Base-by-base conservation (phyloP, 2,113 vertebrate genomes). In the Drymodes brunneopygia region DNA sequence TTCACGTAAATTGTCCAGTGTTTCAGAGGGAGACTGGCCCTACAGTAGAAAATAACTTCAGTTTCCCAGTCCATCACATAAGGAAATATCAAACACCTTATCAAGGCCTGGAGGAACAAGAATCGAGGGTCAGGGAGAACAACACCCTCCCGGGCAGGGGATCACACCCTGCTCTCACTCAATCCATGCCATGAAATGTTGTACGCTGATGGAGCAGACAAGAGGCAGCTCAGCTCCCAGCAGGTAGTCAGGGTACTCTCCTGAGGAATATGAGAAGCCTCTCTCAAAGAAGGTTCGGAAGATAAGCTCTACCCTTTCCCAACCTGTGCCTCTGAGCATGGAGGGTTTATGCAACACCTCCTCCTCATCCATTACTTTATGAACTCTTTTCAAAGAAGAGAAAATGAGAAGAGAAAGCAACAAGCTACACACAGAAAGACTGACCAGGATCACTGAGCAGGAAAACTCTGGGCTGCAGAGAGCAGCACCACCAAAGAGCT, bases 361-460 rank as follows among this genome's bases (percentile, higher is more conserved):
- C 31, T 56, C 44, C 25, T 51, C 38, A 47, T 15, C 29, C 48
- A 14, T 3, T 14, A 20, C 67, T 67, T 51, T 19, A 53, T 19
- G 8, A 75, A 40, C 22, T 44, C 24, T 21, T 60, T 42, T 42
- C 20, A n/a, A 29, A 69, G 42, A 17, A 64, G 25, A 45, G 10
- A 25, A 19, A 21, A 25, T 12, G 33, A 11, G 17, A 38, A 27
- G 11, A 23, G n/a, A 71, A 50, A 82, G 40, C 27, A 42, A 6
- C 10, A 67, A 24, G 9, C 12, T 21, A 7, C 0, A 0, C 8
- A 16, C 10, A 29, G 47, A 33, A 36, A 21, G 38, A 15, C 28
- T 31, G 24, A 7, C 5, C 22, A 18, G 51, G 57, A 53, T 14
- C n/a, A 15, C 29, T 6, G 45, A 50, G 11, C 28, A 6, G 2